phyloP scores from a whole-genome alignment of 1,140 invertebrate genomes.

The Heliconius eleuchia region DNA sequence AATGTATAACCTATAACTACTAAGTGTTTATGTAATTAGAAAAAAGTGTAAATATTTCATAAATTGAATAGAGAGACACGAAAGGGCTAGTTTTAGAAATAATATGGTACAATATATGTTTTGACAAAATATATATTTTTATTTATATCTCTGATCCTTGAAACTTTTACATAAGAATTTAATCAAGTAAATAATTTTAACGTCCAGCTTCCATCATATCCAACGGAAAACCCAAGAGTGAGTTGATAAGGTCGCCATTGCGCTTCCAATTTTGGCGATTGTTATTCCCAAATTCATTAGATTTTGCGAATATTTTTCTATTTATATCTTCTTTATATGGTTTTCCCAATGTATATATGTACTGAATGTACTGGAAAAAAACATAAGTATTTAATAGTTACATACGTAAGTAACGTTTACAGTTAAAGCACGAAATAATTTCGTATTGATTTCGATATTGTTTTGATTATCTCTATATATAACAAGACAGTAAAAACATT shows the following conservation, averaged over 20 bases:
- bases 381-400: background rate
- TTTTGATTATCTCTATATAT: too few relatives aligned
- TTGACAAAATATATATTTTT: conserved; percentile 44
- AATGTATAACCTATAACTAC: conserved; percentile 14
- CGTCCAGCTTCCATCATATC: conserved; percentile 87
- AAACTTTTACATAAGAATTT: background rate
- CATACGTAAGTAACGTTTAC: too few relatives aligned
- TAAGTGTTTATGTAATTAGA: conserved; percentile 37
- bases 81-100: conserved; percentile 42
- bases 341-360: conserved; percentile 54
- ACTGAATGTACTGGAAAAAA: conserved; percentile 50
- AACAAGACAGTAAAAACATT: too few relatives aligned
- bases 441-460: too few relatives aligned
- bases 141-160: conserved; percentile 28
- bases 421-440: too few relatives aligned
- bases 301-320: conserved; percentile 39
- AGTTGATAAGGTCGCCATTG: conserved; percentile 89
- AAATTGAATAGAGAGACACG: conserved; percentile 33
- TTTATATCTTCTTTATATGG: conserved; percentile 42
- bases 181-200: conserved; percentile 41
- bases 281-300: conserved; percentile 51
- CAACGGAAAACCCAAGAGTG: conserved; percentile 86
- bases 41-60: conserved; percentile 43
- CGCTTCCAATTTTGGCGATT: conserved; percentile 80
- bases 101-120: conserved; percentile 61